Conservation (phyloP, 2,888 invertebrate genomes). For the Drosophila neotestacea region DNA sequence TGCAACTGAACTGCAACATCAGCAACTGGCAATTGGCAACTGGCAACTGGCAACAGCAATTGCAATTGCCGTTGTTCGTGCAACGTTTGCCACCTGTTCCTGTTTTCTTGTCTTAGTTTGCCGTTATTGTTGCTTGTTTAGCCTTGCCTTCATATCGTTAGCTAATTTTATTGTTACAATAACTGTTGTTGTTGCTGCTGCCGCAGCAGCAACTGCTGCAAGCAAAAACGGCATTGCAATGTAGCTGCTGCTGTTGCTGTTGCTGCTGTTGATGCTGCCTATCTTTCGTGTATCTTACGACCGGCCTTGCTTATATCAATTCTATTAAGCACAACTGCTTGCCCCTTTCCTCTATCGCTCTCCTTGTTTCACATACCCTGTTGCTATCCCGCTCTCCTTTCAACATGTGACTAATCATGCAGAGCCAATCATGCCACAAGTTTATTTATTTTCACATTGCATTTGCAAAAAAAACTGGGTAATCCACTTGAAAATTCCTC, state of each 20-base stretch:
- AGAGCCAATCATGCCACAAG: conserved; percentile 80
- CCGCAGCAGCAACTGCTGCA: conserved; percentile 44
- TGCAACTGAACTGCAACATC: conserved; percentile 21
- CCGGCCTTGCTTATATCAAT: conserved; percentile 79
- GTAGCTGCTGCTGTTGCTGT: conserved; percentile 35
- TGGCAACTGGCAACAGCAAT: conserved; percentile 37
- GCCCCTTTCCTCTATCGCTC: conserved; percentile 10
- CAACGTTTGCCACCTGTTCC: conserved; percentile 80
- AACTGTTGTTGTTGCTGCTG: conserved; percentile 76
- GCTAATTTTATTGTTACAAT: conserved; percentile 80
- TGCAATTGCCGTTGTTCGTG: conserved; percentile 75
- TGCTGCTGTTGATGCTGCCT: conserved; percentile 52
- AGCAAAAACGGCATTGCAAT: conserved; percentile 62
- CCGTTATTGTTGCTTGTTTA: conserved; percentile 76
- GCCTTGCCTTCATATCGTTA: conserved; percentile 78
- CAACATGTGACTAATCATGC: conserved; percentile 78
- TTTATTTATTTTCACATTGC: conserved; percentile 80
- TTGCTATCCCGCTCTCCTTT: conserved; percentile 41
- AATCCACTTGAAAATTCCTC: conserved; percentile 80
- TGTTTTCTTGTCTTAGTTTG: conserved; percentile 71
- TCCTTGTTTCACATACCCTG: conserved; percentile 4
- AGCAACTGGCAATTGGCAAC: conserved; percentile 14
- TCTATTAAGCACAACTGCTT: conserved; percentile 75
- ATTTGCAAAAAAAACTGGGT: conserved; percentile 75
- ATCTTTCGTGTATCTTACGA: conserved; percentile 75